Evolutionary conservation across 2,888 invertebrate genomes (phyloP), one percentile per base, ranked within the genome.

Genomic region (Conistra vaccinii): DNA sequence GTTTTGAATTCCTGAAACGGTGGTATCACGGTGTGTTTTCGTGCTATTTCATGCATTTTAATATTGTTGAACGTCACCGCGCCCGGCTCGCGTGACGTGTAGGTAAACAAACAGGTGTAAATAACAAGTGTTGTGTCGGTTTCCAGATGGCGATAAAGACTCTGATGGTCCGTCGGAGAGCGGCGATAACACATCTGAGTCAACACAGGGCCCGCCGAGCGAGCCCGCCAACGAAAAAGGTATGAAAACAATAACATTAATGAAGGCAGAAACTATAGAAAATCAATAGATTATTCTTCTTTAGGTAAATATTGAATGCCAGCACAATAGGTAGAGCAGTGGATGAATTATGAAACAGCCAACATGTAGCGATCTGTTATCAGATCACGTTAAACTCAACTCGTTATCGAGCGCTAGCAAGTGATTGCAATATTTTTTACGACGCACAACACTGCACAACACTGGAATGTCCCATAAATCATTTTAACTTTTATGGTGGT

Each of bases 211-310:
- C 57, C 92, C 94, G 45, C 88, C 94, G 73, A 96, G 95, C 88
- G 96, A 96, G 84, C 95, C 96, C 60, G 94, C 96, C 29, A 95
- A 96, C 90, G 96, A 96, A 92, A 96, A 94, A 96, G 96, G 96
- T 96, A 92, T 60, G 67, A 76, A 73, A 74, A 78, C 66, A 73
- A 71, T 71, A 29, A 3, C 55, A 63, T 66, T 78, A 55, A 73
- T 73, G 23, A 75, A 35, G 26, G 23, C 39, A 65, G 39, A 70
- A 69, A 45, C 32, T 57, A 58, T 55, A 71, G 48, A 62, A 69
- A 66, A 69, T 57, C 45, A 26, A 68, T 42, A 45, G 3, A 63
- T 83, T 58, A 45, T 73, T 66, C 29, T 70, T 45, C 20, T 61
- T 65, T 20, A 42, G 4, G 65, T 76, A 39, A 82, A 78, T 62